These are phyloP conservation scores for Coregonus suidteri DNA, from an alignment of 2,797 vertebrate genomes.

Conservation along the genomic window DNA sequence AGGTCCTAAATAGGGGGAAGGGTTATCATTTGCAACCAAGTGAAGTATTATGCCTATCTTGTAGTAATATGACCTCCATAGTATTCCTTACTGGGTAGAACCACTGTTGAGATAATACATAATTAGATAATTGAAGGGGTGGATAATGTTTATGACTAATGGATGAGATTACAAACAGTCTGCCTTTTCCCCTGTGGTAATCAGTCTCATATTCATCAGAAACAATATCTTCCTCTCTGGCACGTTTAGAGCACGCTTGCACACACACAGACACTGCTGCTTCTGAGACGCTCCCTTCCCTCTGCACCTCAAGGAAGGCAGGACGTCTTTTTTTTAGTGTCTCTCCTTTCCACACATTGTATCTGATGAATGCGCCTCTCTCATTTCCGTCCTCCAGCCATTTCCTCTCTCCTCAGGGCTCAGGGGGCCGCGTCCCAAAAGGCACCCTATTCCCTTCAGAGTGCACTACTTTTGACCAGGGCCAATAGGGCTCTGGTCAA, in stretches of 20 bases:
- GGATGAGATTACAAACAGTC: not conserved
- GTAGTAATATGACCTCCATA: not conserved
- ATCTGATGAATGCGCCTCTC: slow-evolving; percentile 32
- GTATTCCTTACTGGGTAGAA: not conserved
- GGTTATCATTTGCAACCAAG: not conserved
- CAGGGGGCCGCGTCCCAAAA: not conserved
- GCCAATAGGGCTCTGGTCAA: not conserved
- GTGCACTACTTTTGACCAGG: not conserved
- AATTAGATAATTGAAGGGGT: not conserved
- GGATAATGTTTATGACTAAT: slow-evolving; percentile 5
- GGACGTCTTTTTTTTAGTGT: not conserved
- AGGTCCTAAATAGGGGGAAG: not conserved
- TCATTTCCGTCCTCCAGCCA: slow-evolving; percentile 31
- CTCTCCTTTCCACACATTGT: slow-evolving; percentile 53
- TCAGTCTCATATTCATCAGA: not conserved
- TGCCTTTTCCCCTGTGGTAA: not conserved
- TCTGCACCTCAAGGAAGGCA: not conserved
- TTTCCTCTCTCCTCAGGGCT: slow-evolving; percentile 42
- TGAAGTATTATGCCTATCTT: not conserved
- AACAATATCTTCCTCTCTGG: not conserved
- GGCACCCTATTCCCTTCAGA: not conserved
- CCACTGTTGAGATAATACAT: slow-evolving; percentile 2
- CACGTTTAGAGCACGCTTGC: not conserved
- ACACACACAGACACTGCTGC: not conserved
- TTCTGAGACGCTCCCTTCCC: not conserved